Evolutionary conservation across 2,888 invertebrate genomes (phyloP), one percentile per base, ranked within the genome.

Genomic region (Sesia bembeciformis): DNA sequence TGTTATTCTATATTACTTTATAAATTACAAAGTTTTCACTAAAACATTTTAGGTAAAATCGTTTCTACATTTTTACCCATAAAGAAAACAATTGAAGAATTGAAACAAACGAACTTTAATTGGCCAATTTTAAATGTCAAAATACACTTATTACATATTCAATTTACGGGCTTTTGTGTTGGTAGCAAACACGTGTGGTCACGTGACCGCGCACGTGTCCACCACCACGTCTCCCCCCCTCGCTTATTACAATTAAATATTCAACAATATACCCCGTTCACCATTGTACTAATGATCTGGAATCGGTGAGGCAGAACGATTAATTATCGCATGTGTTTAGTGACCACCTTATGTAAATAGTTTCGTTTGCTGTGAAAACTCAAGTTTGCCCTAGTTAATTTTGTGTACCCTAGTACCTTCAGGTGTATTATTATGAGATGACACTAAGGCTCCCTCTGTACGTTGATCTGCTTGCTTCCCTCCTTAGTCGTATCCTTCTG

Each of bases 71-170:
- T 23, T 23, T 23, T 23, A 23, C 23, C 23, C 23, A 23, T 23
- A 23, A 23, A 23, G 23, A 23, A 23, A 23, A 23, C 23, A 23
- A 23, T 23, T 23, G 23, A 23, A 23, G 23, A 23, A 23, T 23
- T 23, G 23, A 23, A 23, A 23, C 23, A 46, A 50, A 70, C 72
- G 70, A 71, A 77, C 68, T 76, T 78, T 79, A 82, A 81, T 78
- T 74, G 76, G 68, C 64, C 68, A 73, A 72, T 76, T 74, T 62
- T 67, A 66, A 54, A 57, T 54, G 56, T 57, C 72, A 71, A 68
- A 71, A 71, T 58, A 56, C 55, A 63, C 62, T 63, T 58, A 64
- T 66, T 63, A 64, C 64, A 65, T 74, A 66, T 74, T 76, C 71
- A 76, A 76, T 78, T 78, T 75, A 66, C 60, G 65, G 61, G 68